These are phyloP conservation scores for Sesia apiformis DNA, from an alignment of 2,888 invertebrate species.

Conservation along the genomic window DNA sequence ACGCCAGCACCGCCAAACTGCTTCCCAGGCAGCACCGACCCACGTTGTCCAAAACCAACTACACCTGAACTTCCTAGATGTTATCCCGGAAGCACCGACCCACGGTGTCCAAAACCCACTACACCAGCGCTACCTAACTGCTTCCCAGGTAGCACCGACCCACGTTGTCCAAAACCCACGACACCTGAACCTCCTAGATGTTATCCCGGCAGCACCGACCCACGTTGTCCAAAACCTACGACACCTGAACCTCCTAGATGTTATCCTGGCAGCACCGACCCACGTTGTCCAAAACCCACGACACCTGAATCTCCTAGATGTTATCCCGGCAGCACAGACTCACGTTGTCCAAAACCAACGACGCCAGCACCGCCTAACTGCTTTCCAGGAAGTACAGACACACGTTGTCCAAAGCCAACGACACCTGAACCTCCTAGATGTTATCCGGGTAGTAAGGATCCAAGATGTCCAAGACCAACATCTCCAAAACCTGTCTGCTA, in stretches of 20 bases:
- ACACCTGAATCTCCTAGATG: conserved; percentile 29
- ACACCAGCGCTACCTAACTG: conserved; percentile 21
- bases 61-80: conserved; percentile 19
- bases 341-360: conserved; percentile 22
- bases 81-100: conserved; percentile 25
- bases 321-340: conserved; percentile 35
- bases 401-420: conserved; percentile 31
- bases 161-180: conserved; percentile 24
- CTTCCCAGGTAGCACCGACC: conserved; percentile 22
- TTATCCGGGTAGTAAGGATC: conserved; percentile 25
- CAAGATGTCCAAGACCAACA: conserved; percentile 27
- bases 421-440: conserved; percentile 21
- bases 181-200: conserved; percentile 19
- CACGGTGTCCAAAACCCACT: conserved; percentile 29
- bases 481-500: conserved; percentile 19
- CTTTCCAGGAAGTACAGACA: conserved; percentile 40
- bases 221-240: conserved; percentile 30
- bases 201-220: conserved; percentile 27
- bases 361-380: conserved; percentile 16
- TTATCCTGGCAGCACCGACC: conserved; percentile 24
- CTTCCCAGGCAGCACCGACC: conserved; percentile 26
- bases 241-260: conserved; percentile 15
- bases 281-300: conserved; percentile 22
- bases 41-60: conserved; percentile 20
- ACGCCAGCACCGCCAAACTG: conserved; percentile 18